phyloP scores from a whole-genome alignment of 2,888 invertebrate species.

The Tetramorium bicarinatum region DNA sequence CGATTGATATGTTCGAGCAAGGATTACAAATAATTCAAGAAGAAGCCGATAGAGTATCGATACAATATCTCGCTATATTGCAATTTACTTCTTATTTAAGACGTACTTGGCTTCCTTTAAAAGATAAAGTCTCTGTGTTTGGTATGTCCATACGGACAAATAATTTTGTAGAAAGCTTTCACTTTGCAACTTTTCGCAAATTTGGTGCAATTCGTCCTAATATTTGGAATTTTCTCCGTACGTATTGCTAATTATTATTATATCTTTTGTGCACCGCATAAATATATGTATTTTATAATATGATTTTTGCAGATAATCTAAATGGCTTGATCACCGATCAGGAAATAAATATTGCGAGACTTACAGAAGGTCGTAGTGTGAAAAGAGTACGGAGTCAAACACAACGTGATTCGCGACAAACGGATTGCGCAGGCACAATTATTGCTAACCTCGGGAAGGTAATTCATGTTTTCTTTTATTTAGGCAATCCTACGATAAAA shows the following conservation, averaged over 20 bases:
- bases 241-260: background rate
- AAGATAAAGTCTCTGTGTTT: slow-evolving; percentile 15
- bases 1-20: background rate
- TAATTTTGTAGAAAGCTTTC: slow-evolving; percentile 22
- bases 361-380: background rate
- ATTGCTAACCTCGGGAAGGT: no score
- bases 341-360: no score
- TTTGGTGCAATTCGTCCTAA: slow-evolving; percentile 9
- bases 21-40: slow-evolving; percentile 17
- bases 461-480: no score
- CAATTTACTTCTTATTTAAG: slow-evolving; percentile 16
- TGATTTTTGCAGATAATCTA: background rate
- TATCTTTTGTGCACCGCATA: background rate
- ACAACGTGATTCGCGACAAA: background rate
- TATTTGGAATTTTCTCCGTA: slow-evolving; percentile 31
- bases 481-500: no score
- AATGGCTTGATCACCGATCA: no score
- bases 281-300: background rate
- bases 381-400: background rate
- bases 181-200: background rate
- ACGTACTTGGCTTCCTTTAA: slow-evolving; percentile 11
- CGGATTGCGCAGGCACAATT: background rate
- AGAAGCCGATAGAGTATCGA: background rate
- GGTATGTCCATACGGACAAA: background rate
- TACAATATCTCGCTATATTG: background rate